These are phyloP conservation scores for Corydoras sp. DNA, from an alignment of 2,113 vertebrate genomes.

Conservation along the genomic window DNA sequence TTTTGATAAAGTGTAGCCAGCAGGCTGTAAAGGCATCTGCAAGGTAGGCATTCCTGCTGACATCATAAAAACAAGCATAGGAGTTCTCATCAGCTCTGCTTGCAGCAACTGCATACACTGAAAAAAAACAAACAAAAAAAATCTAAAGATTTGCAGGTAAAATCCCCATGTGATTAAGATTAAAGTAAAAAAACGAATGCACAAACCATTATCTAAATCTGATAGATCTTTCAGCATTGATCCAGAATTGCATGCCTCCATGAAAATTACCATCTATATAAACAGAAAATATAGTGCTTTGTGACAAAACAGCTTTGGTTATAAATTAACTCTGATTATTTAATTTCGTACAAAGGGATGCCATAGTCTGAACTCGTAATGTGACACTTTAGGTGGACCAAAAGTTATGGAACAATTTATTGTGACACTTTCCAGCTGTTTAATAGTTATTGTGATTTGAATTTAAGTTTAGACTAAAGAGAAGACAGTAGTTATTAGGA, in stretches of 20 bases:
- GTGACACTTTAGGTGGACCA: too few relatives aligned
- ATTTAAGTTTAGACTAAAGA: too few relatives aligned
- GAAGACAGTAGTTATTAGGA: too few relatives aligned
- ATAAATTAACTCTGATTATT: too few relatives aligned
- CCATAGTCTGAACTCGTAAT: too few relatives aligned
- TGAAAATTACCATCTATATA: constrained; percentile 34
- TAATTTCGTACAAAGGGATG: too few relatives aligned
- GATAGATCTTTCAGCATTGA: constrained; percentile 27
- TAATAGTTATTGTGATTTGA: too few relatives aligned
- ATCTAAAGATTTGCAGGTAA: background rate
- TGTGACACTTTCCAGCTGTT: too few relatives aligned
- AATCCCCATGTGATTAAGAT: too few relatives aligned
- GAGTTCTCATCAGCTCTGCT: background rate
- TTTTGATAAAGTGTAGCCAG: background rate
- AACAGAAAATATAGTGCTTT: background rate
- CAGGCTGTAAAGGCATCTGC: constrained; percentile 15
- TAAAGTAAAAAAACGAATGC: too few relatives aligned
- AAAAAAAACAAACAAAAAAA: background rate
- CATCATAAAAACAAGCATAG: background rate
- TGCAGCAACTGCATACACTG: constrained; percentile 22
- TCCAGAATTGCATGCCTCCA: constrained; percentile 27
- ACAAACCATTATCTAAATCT: constrained; percentile 1
- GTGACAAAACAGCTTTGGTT: too few relatives aligned
- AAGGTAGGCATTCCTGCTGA: background rate
- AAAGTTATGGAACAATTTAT: too few relatives aligned